Evolutionary conservation across 2,888 invertebrate genomes (phyloP).

Genomic region (Phorcus lineatus): DNA sequence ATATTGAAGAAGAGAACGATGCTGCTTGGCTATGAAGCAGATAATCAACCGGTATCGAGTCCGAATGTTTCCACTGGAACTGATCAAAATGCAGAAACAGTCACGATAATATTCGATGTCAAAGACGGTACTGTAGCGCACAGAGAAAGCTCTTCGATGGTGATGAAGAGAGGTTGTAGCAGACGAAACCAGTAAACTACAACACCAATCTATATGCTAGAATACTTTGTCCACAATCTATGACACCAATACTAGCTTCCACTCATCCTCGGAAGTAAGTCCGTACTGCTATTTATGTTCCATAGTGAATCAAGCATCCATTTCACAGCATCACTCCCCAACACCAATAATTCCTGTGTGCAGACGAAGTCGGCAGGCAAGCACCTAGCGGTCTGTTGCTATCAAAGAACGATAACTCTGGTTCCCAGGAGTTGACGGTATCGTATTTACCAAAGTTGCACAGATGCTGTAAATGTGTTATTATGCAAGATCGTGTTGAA

Average conservation of each 20-base stretch:
- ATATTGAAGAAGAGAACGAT: too few species aligned
- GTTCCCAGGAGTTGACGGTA: background rate
- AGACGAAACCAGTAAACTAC: constrained; percentile 13
- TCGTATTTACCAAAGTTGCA: background rate
- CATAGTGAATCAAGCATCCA: background rate
- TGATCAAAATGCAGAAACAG: too few species aligned
- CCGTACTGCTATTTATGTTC: background rate
- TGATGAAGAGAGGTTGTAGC: background rate
- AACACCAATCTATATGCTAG: background rate
- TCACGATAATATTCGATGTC: constrained; percentile 8
- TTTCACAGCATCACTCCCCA: background rate
- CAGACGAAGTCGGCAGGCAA: background rate
- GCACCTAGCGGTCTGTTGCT: background rate
- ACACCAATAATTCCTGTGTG: background rate
- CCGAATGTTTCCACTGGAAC: too few species aligned
- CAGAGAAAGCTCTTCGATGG: background rate
- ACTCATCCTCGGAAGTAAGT: background rate
- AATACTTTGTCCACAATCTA: background rate
- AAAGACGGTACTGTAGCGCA: background rate
- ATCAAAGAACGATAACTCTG: constrained; percentile 6
- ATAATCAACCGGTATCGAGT: too few species aligned
- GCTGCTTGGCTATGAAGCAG: too few species aligned
- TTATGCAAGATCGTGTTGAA: too few species aligned
- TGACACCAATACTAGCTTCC: background rate
- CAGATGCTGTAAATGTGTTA: background rate